phyloP scores from a whole-genome alignment of 1,140 invertebrate genomes.

The Colletes gigas region DNA sequence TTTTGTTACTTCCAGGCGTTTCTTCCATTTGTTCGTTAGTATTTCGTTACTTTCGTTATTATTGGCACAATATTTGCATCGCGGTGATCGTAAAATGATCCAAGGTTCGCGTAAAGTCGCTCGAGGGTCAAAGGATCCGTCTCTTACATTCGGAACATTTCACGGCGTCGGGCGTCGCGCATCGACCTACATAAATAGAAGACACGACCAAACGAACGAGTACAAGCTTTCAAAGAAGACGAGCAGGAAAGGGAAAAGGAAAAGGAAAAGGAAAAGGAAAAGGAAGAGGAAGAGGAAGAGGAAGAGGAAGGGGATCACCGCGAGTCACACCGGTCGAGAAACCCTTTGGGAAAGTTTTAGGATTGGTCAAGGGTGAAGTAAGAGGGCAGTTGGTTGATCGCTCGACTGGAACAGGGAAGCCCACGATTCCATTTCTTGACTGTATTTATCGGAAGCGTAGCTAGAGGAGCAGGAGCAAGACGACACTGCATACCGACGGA shows the following conservation, averaged over 20 bases:
- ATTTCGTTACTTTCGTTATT: neutral
- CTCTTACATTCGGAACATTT: neutral
- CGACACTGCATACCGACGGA: neutral
- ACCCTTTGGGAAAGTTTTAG: slow-evolving; percentile 57
- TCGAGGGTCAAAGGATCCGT: neutral
- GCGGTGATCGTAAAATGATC: no score
- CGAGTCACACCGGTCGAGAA: slow-evolving; percentile 40
- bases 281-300: slow-evolving; percentile 36
- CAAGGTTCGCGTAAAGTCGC: neutral
- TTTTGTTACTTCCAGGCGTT: neutral
- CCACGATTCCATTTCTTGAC: slow-evolving; percentile 49
- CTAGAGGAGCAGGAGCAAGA: neutral
- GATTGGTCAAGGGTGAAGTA: slow-evolving; percentile 60
- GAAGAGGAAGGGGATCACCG: slow-evolving; percentile 13
- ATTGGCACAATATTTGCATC: neutral
- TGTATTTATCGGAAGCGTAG: slow-evolving; percentile 35
- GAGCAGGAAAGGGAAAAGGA: no score
- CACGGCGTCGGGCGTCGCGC: neutral
- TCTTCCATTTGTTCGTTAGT: neutral
- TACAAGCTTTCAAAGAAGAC: slow-evolving; percentile 8
- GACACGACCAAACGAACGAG: no score
- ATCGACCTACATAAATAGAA: neutral
- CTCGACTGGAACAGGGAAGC: slow-evolving; percentile 60
- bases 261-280: slow-evolving; percentile 5
- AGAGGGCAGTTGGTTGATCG: slow-evolving; percentile 61